Evolutionary conservation across 2,888 invertebrate genomes (phyloP).

Genomic region (Drosophila mayaguana): DNA sequence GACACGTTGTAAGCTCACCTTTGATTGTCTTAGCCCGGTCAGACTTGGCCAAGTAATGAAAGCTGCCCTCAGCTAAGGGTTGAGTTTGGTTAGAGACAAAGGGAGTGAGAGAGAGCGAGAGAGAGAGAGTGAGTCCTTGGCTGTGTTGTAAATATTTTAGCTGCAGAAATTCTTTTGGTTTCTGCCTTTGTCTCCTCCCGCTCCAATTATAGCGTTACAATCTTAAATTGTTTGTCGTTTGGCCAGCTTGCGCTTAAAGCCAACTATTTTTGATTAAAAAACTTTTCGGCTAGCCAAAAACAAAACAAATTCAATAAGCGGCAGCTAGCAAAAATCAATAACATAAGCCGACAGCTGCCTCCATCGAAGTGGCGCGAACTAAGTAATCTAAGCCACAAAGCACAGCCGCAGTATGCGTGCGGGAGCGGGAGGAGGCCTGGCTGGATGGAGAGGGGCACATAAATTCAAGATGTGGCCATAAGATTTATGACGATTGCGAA

Average conservation of each 20-base stretch:
- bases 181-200: conserved; percentile 13
- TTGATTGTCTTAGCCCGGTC: conserved; percentile 78
- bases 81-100: background rate
- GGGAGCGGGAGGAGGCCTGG: background rate
- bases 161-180: conserved; percentile 53
- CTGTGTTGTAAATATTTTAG: conserved; percentile 64
- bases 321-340: conserved; percentile 50
- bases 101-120: too few relatives aligned
- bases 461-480: conserved; percentile 84
- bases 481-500: conserved; percentile 84
- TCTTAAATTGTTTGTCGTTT: conserved; percentile 70
- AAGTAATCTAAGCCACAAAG: conserved; percentile 80
- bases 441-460: conserved; percentile 64
- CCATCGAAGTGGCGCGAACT: conserved; percentile 60
- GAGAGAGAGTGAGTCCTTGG: background rate
- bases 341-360: conserved; percentile 70
- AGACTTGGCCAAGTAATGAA: conserved; percentile 63
- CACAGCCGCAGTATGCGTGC: conserved; percentile 67
- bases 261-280: conserved; percentile 78
- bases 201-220: conserved; percentile 57
- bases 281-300: conserved; percentile 45
- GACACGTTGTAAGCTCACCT: conserved; percentile 66
- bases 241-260: conserved; percentile 60
- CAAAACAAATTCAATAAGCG: conserved; percentile 72
- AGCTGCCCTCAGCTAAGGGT: conserved; percentile 42